Evolutionary conservation across 1,140 invertebrate species (phyloP).

Genomic region (Acromyrmex charruanus): DNA sequence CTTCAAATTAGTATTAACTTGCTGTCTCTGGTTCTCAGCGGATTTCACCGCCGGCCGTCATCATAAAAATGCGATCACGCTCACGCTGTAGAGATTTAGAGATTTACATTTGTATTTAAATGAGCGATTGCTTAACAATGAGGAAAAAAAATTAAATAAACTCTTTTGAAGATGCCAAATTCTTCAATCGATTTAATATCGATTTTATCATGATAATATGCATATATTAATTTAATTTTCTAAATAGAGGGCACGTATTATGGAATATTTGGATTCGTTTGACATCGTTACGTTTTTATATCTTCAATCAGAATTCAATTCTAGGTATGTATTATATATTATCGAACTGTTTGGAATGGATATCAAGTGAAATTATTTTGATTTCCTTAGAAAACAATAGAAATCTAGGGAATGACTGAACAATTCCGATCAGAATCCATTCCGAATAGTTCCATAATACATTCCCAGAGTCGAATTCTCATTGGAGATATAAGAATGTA

Average conservation of each 20-base stretch:
- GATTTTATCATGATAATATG: background rate
- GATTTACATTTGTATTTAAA: conserved; percentile 26
- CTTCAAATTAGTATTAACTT: conserved; percentile 25
- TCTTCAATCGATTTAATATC: background rate
- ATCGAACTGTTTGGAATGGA: too few species aligned
- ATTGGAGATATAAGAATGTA: background rate
- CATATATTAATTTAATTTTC: background rate
- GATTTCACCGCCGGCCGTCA: conserved; percentile 3
- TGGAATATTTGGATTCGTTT: too few species aligned
- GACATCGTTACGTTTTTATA: background rate
- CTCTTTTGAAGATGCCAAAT: background rate
- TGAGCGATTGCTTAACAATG: background rate
- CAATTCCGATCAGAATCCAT: too few species aligned
- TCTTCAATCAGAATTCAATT: background rate
- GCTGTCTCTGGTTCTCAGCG: conserved; percentile 47
- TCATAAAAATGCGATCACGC: background rate
- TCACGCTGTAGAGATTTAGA: background rate
- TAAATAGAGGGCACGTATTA: background rate
- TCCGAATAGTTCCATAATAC: too few species aligned
- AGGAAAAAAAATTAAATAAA: conserved; percentile 22
- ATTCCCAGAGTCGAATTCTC: background rate
- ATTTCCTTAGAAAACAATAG: too few species aligned
- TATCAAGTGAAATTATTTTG: too few species aligned
- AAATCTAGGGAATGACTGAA: too few species aligned
- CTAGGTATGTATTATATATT: too few species aligned